These are phyloP conservation scores for Pseudococcus longispinus DNA, from an alignment of 2,888 invertebrate genomes.

Conservation along the genomic window DNA sequence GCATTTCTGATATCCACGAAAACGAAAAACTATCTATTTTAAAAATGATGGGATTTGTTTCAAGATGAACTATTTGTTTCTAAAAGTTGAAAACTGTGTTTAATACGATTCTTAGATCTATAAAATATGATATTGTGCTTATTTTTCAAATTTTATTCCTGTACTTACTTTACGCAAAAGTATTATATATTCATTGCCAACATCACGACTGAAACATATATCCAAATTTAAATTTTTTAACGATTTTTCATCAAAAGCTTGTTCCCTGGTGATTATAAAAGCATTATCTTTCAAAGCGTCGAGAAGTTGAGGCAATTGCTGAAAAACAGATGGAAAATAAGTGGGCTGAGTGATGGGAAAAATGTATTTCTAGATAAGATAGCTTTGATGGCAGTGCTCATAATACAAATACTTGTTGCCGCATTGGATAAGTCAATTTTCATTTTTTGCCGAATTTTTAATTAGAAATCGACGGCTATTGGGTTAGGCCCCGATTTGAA, in stretches of 20 bases:
- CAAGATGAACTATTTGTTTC: conserved; percentile 51
- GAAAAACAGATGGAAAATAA: too few relatives aligned
- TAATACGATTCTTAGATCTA: too few relatives aligned
- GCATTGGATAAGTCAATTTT: too few relatives aligned
- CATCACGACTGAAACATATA: conserved; percentile 66
- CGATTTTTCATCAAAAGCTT: background rate
- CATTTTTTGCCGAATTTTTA: too few relatives aligned
- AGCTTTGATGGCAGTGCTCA: too few relatives aligned
- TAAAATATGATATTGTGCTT: background rate
- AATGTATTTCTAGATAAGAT: too few relatives aligned
- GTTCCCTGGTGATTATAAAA: conserved; percentile 71
- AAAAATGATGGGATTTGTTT: conserved; percentile 65
- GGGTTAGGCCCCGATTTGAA: too few relatives aligned
- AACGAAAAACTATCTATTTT: conserved; percentile 64
- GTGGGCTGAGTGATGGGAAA: too few relatives aligned
- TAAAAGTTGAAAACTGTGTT: background rate
- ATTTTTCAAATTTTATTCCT: background rate
- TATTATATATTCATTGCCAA: conserved; percentile 67
- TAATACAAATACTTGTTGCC: too few relatives aligned
- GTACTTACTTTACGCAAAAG: conserved; percentile 65
- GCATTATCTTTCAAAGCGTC: conserved; percentile 68
- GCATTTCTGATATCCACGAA: conserved; percentile 67
- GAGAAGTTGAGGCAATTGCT: conserved; percentile 60
- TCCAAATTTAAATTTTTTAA: conserved; percentile 61
- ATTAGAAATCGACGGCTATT: too few relatives aligned